Percentiles rank a stretch among this genome's conserved stretches.
Evolutionary conservation across 2,888 invertebrate genomes (phyloP).

Genomic region (Drosophila vallismaia): DNA sequence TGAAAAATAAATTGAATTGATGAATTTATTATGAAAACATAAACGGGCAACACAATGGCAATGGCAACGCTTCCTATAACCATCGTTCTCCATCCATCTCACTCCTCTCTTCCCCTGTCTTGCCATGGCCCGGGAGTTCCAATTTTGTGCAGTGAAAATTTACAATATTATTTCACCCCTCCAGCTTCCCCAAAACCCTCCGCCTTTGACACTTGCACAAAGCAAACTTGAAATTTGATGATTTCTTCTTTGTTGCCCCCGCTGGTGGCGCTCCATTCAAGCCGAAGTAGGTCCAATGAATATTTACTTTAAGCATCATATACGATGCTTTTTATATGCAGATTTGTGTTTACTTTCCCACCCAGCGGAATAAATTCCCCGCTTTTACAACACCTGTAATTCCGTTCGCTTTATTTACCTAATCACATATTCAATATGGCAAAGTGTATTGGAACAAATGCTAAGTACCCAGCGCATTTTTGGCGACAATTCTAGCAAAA

Average conservation of each 20-base stretch:
- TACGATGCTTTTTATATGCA: slow-evolving; percentile 52
- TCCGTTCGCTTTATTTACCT: slow-evolving; percentile 75
- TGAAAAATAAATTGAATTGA: slow-evolving; percentile 82
- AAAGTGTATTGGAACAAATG: slow-evolving; percentile 77
- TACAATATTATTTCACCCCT: slow-evolving; percentile 46
- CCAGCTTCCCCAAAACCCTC: slow-evolving; percentile 7
- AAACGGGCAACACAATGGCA: slow-evolving; percentile 65
- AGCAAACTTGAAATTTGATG: slow-evolving; percentile 53
- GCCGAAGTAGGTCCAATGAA: slow-evolving; percentile 68
- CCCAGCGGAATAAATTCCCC: slow-evolving; percentile 56
- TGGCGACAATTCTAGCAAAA: slow-evolving; percentile 40
- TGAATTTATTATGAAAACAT: slow-evolving; percentile 80
- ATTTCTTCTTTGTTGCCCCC: slow-evolving; percentile 41
- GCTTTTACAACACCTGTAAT: slow-evolving; percentile 67
- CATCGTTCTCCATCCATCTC: not conserved
- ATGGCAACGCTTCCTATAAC: slow-evolving; percentile 45
- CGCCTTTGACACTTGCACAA: slow-evolving; percentile 38
- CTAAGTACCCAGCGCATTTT: slow-evolving; percentile 47
- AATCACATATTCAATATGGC: slow-evolving; percentile 78
- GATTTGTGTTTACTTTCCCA: slow-evolving; percentile 36
- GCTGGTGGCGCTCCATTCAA: slow-evolving; percentile 44
- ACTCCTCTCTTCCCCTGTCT: not conserved
- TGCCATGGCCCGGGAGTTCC: slow-evolving; percentile 21
- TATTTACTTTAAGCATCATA: slow-evolving; percentile 71
- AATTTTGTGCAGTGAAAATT: slow-evolving; percentile 46